phyloP scores from a whole-genome alignment of 2,888 invertebrate species.

The Calameuta idolon region DNA sequence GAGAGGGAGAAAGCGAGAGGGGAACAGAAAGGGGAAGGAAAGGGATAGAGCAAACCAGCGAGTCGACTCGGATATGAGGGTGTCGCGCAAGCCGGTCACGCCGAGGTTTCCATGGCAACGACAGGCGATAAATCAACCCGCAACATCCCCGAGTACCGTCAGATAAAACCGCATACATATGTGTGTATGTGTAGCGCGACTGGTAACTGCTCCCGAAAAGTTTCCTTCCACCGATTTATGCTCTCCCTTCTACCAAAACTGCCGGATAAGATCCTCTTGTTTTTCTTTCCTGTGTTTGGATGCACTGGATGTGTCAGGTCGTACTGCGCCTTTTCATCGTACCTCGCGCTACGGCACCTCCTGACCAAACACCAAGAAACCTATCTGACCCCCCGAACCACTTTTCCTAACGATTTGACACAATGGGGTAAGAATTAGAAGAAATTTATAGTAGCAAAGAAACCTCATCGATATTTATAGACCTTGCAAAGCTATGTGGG shows the following conservation, averaged over 20 bases:
- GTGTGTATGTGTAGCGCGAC: slow-evolving; percentile 43
- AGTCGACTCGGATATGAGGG: slow-evolving; percentile 63
- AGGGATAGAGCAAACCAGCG: slow-evolving; percentile 46
- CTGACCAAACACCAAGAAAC: background rate
- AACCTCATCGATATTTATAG: too few species aligned
- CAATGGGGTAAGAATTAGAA: too few species aligned
- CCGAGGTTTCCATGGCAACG: slow-evolving; percentile 65
- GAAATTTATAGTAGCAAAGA: too few species aligned
- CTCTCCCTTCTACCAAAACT: slow-evolving; percentile 24
- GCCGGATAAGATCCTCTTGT: background rate
- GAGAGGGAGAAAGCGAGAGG: slow-evolving; percentile 21
- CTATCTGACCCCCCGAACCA: background rate
- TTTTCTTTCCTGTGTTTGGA: background rate
- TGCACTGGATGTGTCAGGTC: background rate
- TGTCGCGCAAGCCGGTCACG: slow-evolving; percentile 66
- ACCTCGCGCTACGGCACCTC: background rate
- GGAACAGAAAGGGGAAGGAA: slow-evolving; percentile 20
- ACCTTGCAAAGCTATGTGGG: too few species aligned
- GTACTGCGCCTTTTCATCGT: background rate
- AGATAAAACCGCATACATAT: slow-evolving; percentile 60
- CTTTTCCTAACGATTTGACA: too few species aligned
- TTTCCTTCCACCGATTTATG: slow-evolving; percentile 51
- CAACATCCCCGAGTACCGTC: slow-evolving; percentile 62
- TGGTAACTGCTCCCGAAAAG: slow-evolving; percentile 48
- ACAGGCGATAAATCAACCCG: slow-evolving; percentile 66